Base-by-base conservation (phyloP, 2,888 invertebrate species). In the Drosophila leonis region DNA sequence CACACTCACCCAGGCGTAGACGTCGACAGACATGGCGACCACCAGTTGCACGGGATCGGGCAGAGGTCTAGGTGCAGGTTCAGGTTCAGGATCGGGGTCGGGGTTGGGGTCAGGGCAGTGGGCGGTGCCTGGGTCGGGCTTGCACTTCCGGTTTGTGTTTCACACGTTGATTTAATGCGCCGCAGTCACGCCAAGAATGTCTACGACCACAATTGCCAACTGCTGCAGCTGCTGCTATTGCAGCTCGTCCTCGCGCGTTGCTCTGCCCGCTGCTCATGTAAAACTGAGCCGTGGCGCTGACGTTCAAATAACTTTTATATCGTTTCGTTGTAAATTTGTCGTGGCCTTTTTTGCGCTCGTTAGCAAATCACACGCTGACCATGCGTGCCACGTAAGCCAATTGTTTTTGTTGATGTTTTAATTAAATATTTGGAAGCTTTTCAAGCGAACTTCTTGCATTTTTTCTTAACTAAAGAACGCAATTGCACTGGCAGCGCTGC, bases 131-230 rank as follows among this genome's bases (percentile, higher is more conserved):
- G 49, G 49, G 18, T 18, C 31, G 13, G 20, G 49, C 31, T 69
- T 88, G 90, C 77, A 84, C 88, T 89, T 85, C 85, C 85, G 90
- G 82, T 72, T 84, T 68, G 72, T 68, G 89, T 85, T 85, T 82
- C 89, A 89, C 85, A 81, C 89, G 77, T 79, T 90, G 89, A 87
- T 87, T 90, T 87, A 87, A 90, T 90, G 70, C 90, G 66, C 77
- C 65, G 84, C 82, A 84, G 80, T 78, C 86, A 90, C 90, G 90
- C 75, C 70, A 86, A 64, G 46, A 69, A 78, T 75, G 70, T 71
- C 60, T 41, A 10, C 12, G 29, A 29, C 42, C 62, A 29, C 46
- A 52, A 62, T 27, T 63, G 57, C 63, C 44, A 52, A 49, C 49
- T 65, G 41, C 49, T 65, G 41, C 51, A 49, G 42, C 48, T 69